phyloP scores from a whole-genome alignment of 2,888 invertebrate genomes.

The Arctia plantaginis region DNA sequence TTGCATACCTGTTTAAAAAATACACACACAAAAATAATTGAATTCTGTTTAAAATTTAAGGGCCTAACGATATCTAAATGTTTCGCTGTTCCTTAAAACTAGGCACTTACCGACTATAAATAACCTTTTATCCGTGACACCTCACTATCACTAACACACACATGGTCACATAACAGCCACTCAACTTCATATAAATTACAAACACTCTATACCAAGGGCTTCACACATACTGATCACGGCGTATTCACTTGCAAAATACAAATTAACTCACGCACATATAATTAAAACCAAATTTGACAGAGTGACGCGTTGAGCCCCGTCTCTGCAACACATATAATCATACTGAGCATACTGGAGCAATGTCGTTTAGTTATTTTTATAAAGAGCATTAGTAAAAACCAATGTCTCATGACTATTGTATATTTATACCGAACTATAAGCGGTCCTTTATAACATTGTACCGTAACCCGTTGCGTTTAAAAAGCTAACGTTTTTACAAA shows the following conservation, averaged over 20 bases:
- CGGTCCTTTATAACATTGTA: constrained; percentile 66
- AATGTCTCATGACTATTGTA: constrained; percentile 76
- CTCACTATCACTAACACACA: constrained; percentile 1
- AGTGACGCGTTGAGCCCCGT: constrained; percentile 59
- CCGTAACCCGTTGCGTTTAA: constrained; percentile 72
- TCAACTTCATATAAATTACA: constrained; percentile 13
- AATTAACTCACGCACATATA: constrained; percentile 14
- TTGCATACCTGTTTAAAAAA: neutral
- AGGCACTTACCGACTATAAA: constrained; percentile 21
- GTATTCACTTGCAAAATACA: constrained; percentile 8
- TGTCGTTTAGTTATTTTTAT: constrained; percentile 71
- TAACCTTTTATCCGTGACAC: constrained; percentile 19
- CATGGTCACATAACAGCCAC: constrained; percentile 6
- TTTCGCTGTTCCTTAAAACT: neutral
- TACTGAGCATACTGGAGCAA: constrained; percentile 73
- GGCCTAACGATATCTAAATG: neutral
- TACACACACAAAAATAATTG: neutral
- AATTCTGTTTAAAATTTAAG: neutral
- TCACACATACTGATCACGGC: constrained; percentile 14
- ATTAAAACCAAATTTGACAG: constrained; percentile 41
- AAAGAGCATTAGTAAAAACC: constrained; percentile 72
- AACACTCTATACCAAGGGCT: constrained; percentile 16
- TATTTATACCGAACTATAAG: constrained; percentile 78
- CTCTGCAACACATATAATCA: constrained; percentile 70
- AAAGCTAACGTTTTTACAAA: constrained; percentile 65